Percentiles rank a stretch among this genome's conserved stretches.
Evolutionary conservation across 1,140 invertebrate genomes (phyloP).

Genomic region (Coptotermes formosanus): DNA sequence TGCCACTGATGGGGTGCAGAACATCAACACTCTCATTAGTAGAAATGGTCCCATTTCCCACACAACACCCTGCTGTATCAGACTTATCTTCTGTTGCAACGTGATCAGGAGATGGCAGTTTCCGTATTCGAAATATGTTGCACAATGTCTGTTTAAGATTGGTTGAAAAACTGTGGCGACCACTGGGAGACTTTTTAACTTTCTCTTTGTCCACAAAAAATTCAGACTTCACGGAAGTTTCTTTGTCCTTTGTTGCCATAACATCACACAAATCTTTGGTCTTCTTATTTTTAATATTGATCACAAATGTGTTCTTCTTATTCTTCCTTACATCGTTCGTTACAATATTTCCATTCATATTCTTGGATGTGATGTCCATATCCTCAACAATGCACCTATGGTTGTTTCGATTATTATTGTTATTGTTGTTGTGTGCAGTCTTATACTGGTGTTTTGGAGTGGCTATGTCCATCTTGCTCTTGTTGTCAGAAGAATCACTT

Average conservation of each 20-base stretch:
- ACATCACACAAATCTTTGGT: constrained; percentile 55
- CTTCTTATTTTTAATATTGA: constrained; percentile 64
- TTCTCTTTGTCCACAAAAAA: constrained; percentile 49
- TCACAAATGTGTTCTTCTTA: constrained; percentile 61
- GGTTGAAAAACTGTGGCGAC: constrained; percentile 59
- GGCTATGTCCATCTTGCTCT: constrained; percentile 34
- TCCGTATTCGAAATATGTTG: constrained; percentile 74
- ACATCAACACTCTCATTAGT: constrained; percentile 10
- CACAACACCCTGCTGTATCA: constrained; percentile 46
- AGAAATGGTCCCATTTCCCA: constrained; percentile 51
- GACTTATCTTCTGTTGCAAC: constrained; percentile 42
- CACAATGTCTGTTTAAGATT: constrained; percentile 84
- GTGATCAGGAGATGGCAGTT: constrained; percentile 54
- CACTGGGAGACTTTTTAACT: constrained; percentile 56
- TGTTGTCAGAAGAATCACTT: constrained; percentile 55
- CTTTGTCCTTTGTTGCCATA: neutral
- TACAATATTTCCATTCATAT: constrained; percentile 25
- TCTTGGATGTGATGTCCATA: constrained; percentile 1
- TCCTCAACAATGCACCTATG: neutral
- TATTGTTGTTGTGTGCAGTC: constrained; percentile 20
- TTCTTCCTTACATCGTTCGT: constrained; percentile 40
- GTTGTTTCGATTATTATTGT: constrained; percentile 26
- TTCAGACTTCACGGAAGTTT: neutral
- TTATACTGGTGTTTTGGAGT: constrained; percentile 7
- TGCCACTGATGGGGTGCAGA: constrained; percentile 29